phyloP scores from a whole-genome alignment of 1,140 invertebrate genomes.

The Formica exsecta region DNA sequence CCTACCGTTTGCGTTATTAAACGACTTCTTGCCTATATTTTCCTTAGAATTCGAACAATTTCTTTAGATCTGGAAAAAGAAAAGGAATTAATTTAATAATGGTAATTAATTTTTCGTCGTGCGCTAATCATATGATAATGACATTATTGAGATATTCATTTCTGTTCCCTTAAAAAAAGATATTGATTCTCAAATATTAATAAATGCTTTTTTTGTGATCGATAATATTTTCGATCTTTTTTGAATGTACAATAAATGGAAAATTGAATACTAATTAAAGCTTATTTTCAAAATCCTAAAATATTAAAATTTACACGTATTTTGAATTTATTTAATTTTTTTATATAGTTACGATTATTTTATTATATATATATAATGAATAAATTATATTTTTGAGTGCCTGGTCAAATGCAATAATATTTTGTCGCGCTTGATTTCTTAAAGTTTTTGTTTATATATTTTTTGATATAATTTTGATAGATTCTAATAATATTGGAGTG shows the following conservation, averaged over 20 bases:
- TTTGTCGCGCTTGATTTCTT: not conserved
- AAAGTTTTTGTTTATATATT: not conserved
- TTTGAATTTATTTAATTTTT: not conserved
- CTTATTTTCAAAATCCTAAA: too few relatives aligned
- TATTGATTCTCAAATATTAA: not conserved
- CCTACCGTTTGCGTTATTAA: not conserved
- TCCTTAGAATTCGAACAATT: not conserved
- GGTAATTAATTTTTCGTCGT: too few relatives aligned
- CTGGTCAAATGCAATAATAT: not conserved
- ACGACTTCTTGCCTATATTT: not conserved
- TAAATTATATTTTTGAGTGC: not conserved
- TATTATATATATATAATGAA: not conserved
- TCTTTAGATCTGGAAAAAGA: not conserved
- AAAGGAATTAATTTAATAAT: too few relatives aligned
- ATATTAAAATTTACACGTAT: not conserved
- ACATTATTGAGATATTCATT: too few relatives aligned
- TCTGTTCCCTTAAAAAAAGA: too few relatives aligned
- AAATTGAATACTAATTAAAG: too few relatives aligned
- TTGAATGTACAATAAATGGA: not conserved
- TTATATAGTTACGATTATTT: not conserved
- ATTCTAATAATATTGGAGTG: not conserved
- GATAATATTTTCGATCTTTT: not conserved
- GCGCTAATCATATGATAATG: too few relatives aligned
- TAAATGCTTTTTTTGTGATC: not conserved
- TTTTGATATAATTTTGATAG: not conserved